These are phyloP conservation scores for Trachelus stipa DNA, from an alignment of 2,888 invertebrate species.

Conservation along the genomic window DNA sequence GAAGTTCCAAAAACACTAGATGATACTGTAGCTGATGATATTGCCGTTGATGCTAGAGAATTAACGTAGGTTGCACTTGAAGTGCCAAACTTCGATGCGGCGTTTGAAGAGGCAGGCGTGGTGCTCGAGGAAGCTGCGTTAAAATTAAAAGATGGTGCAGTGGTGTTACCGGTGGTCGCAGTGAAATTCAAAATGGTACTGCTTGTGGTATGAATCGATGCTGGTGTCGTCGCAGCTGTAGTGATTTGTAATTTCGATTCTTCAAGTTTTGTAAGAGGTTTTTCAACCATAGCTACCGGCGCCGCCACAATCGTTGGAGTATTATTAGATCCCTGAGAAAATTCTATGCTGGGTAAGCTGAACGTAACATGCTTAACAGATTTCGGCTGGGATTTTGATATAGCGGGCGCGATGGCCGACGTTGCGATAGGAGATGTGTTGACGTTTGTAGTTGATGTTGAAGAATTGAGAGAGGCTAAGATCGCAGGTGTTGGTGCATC, in stretches of 20 bases:
- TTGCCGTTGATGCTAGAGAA: not conserved
- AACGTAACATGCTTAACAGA: conserved; percentile 47
- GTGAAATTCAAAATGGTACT: not conserved
- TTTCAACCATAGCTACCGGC: not conserved
- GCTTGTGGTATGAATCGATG: conserved; percentile 1
- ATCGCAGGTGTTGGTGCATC: conserved; percentile 2
- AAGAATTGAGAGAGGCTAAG: conserved; percentile 44
- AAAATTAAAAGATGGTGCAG: conserved; percentile 22
- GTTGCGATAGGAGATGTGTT: conserved; percentile 60
- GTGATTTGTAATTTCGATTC: not conserved
- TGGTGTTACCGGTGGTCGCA: not conserved
- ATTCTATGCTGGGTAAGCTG: conserved; percentile 35
- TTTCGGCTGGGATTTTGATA: conserved; percentile 41
- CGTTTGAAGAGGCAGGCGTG: not conserved
- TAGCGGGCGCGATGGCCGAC: conserved; percentile 49
- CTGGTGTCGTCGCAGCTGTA: not conserved
- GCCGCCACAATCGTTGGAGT: not conserved
- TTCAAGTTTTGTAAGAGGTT: not conserved
- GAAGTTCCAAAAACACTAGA: not conserved
- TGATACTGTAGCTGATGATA: not conserved
- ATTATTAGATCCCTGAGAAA: not conserved
- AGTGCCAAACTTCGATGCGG: conserved; percentile 18
- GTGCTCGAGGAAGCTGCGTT: conserved; percentile 7
- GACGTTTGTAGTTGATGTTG: conserved; percentile 55
- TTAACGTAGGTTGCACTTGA: conserved; percentile 2